Conservation (phyloP, 2,113 vertebrate species). For the Neomonachus schauinslandi region DNA sequence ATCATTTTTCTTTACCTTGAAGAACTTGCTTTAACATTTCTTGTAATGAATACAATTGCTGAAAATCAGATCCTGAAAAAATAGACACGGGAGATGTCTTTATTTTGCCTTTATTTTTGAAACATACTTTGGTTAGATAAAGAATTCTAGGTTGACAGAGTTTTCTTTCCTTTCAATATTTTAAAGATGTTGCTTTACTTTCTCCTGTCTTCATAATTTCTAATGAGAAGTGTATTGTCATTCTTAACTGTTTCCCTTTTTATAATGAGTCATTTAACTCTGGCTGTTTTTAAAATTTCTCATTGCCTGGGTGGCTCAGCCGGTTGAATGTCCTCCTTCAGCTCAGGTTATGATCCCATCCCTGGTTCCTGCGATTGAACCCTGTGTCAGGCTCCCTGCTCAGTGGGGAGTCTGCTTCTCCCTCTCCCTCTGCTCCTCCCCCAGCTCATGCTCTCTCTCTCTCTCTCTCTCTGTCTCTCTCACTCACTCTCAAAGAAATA, state of each 20-base stretch:
- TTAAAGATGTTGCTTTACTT: not conserved
- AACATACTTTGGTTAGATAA: not conserved
- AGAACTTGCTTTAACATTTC: not conserved
- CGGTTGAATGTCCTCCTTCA: not conserved
- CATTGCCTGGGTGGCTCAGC: not conserved
- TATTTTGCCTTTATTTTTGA: not conserved
- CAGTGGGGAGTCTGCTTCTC: too few species aligned
- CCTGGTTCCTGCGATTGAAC: not conserved
- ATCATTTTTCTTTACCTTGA: not conserved
- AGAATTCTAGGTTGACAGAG: not conserved
- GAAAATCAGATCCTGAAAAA: not conserved
- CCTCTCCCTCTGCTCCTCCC: not conserved
- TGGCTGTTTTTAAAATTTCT: not conserved
- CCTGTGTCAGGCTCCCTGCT: not conserved
- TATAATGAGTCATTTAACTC: not conserved
- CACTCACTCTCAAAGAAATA: not conserved
- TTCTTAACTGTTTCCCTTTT: not conserved
- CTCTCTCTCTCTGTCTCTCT: not conserved
- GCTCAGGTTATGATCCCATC: not conserved
- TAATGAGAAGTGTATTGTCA: not conserved
- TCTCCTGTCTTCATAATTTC: not conserved
- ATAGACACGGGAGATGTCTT: not conserved
- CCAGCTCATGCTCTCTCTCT: not conserved
- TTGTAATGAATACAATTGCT: not conserved
- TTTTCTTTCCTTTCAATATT: not conserved